Conservation (phyloP, 2,113 vertebrate genomes). For the Poeciliopsis prolifica region DNA sequence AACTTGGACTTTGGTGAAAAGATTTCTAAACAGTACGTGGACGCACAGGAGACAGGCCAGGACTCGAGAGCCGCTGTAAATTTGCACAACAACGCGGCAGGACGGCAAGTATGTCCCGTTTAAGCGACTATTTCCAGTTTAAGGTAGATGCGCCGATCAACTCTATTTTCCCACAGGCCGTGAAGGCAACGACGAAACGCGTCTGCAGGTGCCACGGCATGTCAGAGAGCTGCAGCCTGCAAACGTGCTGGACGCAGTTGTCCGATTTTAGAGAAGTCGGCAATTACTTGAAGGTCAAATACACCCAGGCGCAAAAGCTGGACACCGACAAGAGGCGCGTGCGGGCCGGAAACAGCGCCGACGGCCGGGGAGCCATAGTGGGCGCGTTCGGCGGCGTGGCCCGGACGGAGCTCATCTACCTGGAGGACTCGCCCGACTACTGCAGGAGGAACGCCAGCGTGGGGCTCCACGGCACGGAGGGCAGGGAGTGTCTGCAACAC, state of each 20-base stretch:
- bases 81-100: slow-evolving; percentile 95
- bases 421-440: slow-evolving; percentile 97
- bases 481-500: slow-evolving; percentile 88
- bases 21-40: slow-evolving; percentile 94
- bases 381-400: slow-evolving; percentile 83
- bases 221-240: slow-evolving; percentile 95
- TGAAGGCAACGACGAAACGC: slow-evolving; percentile 89
- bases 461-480: slow-evolving; percentile 92
- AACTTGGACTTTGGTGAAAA: slow-evolving; percentile 95
- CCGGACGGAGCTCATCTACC: slow-evolving; percentile 86
- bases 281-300: slow-evolving; percentile 90
- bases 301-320: slow-evolving; percentile 88
- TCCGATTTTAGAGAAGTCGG: slow-evolving; percentile 91
- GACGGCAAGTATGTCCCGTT: slow-evolving; percentile 83
- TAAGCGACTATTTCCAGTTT: background rate
- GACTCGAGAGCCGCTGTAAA: slow-evolving; percentile 93
- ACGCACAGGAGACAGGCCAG: slow-evolving; percentile 92
- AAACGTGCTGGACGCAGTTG: slow-evolving; percentile 96
- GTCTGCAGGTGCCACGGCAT: slow-evolving; percentile 96
- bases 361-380: slow-evolving; percentile 81
- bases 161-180: slow-evolving; percentile 79
- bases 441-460: slow-evolving; percentile 87
- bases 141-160: background rate
- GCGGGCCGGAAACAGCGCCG: slow-evolving; percentile 89
- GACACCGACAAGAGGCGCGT: slow-evolving; percentile 87